Conservation (phyloP, 2,113 vertebrate genomes). For the Melanocharis versteri region DNA sequence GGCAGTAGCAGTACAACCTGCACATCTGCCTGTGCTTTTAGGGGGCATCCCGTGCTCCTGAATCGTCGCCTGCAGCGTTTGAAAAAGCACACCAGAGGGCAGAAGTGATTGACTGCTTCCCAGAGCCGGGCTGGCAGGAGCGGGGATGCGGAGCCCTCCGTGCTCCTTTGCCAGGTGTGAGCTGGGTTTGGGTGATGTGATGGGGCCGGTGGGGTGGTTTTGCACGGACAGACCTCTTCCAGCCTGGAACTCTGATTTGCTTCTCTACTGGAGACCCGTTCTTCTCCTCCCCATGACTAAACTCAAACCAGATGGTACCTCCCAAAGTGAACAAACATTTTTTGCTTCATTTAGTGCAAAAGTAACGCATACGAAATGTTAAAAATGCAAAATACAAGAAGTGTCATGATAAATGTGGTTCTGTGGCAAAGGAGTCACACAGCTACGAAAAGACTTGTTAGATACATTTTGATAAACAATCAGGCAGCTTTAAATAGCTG, state of each 20-base stretch:
- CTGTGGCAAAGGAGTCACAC: not conserved
- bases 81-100: not conserved
- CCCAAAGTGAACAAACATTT: not conserved
- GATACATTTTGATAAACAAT: not conserved
- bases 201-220: not conserved
- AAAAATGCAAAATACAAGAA: not conserved
- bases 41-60: not conserved
- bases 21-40: rapidly evolving
- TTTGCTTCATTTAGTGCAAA: not conserved
- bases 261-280: not conserved
- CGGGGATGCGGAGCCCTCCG: rapidly evolving
- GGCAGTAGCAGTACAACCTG: not conserved
- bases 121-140: not conserved
- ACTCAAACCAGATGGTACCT: not conserved
- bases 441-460: not conserved
- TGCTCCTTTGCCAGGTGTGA: not conserved
- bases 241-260: not conserved
- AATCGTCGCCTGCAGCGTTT: not conserved
- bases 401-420: not conserved
- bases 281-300: not conserved
- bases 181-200: not conserved
- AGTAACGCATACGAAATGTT: not conserved
- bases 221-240: not conserved
- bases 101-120: not conserved
- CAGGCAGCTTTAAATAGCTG: not conserved